Conservation (phyloP, 2,113 vertebrate species). For the Misgurnus mizolepis region DNA sequence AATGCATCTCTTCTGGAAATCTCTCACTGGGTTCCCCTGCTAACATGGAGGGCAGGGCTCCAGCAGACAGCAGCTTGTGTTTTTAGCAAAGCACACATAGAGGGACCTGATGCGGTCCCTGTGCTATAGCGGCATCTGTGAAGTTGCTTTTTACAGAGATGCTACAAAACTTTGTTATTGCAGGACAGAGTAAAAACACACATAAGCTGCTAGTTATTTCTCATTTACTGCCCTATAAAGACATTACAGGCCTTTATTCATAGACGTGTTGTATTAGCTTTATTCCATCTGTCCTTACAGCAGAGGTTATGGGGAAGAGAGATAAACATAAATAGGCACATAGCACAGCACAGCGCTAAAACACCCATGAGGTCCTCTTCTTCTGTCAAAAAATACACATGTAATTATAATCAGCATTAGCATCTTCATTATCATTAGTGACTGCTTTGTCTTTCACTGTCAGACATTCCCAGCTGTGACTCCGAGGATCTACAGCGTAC, state of each 20-base stretch:
- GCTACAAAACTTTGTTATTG: background rate
- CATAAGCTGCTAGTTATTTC: slow-evolving; percentile 7
- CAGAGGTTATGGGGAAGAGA: background rate
- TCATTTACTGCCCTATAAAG: slow-evolving; percentile 28
- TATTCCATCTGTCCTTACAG: background rate
- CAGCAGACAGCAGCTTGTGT: slow-evolving; percentile 40
- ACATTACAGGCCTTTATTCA: background rate
- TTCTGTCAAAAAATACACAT: slow-evolving; percentile 48
- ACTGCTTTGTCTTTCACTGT: background rate
- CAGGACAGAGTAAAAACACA: background rate
- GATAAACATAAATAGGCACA: slow-evolving; percentile 34
- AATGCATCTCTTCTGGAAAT: slow-evolving; percentile 2
- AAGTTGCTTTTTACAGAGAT: slow-evolving; percentile 23
- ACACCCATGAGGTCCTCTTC: slow-evolving; percentile 5
- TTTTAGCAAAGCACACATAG: slow-evolving; percentile 27
- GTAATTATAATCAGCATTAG: slow-evolving; percentile 56
- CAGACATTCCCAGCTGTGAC: slow-evolving; percentile 32
- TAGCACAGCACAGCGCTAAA: background rate
- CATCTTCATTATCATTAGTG: slow-evolving; percentile 53
- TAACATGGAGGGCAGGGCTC: slow-evolving; percentile 24
- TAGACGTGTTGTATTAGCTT: background rate
- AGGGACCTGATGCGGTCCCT: background rate
- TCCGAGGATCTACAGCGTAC: background rate
- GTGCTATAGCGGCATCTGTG: slow-evolving; percentile 23
- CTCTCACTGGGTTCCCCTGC: slow-evolving; percentile 26